Evolutionary conservation across 2,888 invertebrate species (phyloP).

Genomic region (Bembecia ichneumoniformis): DNA sequence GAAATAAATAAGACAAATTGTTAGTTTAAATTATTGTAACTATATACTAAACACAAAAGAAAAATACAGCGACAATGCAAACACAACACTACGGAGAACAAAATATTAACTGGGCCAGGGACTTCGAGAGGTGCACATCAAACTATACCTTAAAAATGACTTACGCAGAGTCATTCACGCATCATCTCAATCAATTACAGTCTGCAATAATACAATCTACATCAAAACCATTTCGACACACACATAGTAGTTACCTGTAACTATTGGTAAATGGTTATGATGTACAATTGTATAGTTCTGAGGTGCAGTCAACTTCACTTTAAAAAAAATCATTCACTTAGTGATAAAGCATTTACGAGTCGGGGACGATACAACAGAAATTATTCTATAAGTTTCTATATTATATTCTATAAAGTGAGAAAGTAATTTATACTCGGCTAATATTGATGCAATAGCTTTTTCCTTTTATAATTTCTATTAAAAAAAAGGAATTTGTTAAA

Average conservation of each 20-base stretch:
- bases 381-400: slow-evolving; percentile 14
- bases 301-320: too few relatives aligned
- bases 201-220: too few relatives aligned
- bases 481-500: too few relatives aligned
- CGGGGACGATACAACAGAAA: slow-evolving; percentile 64
- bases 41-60: slow-evolving; percentile 56
- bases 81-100: slow-evolving; percentile 44
- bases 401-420: background rate
- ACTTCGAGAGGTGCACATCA: slow-evolving; percentile 9
- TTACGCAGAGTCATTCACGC: background rate
- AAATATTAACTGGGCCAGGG: slow-evolving; percentile 34
- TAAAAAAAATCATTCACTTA: slow-evolving; percentile 14
- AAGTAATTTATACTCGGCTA: background rate
- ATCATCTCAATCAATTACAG: too few relatives aligned
- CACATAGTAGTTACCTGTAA: too few relatives aligned
- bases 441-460: background rate
- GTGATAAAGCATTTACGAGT: slow-evolving; percentile 40
- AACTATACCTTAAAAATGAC: background rate
- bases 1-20: slow-evolving; percentile 38
- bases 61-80: slow-evolving; percentile 26
- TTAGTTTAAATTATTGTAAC: slow-evolving; percentile 57
- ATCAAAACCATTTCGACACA: too few relatives aligned
- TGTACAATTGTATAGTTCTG: too few relatives aligned
- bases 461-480: too few relatives aligned
- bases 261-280: too few relatives aligned